These are phyloP conservation scores for Tenebrio molitor DNA, from an alignment of 1,140 invertebrate genomes.

Conservation along the genomic window DNA sequence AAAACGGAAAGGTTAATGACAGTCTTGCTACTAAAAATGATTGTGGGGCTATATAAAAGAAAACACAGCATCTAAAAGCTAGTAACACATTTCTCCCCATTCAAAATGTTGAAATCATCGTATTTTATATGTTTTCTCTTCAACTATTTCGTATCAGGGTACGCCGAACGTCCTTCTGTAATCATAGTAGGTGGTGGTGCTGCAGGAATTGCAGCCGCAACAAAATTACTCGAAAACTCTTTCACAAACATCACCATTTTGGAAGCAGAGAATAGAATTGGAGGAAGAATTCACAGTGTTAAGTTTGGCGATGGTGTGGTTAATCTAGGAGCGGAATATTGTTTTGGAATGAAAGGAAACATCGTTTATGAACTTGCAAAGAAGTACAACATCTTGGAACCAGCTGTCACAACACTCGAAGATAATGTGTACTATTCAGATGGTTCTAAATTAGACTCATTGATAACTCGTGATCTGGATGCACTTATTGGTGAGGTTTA, in stretches of 20 bases:
- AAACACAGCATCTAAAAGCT: too few relatives aligned
- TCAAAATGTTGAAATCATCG: too few relatives aligned
- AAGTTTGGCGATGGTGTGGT: conserved; percentile 73
- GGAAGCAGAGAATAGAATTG: conserved; percentile 80
- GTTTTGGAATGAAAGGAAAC: conserved; percentile 85
- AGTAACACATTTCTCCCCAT: too few relatives aligned
- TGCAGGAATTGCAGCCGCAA: conserved; percentile 72
- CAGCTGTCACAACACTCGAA: neutral
- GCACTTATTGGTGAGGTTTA: neutral
- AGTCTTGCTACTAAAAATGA: too few relatives aligned
- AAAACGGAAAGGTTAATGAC: too few relatives aligned
- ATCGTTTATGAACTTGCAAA: conserved; percentile 76
- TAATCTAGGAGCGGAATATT: conserved; percentile 89
- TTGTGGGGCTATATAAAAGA: too few relatives aligned
- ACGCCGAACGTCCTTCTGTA: too few relatives aligned
- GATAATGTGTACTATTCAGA: conserved; percentile 18
- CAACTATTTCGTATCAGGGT: too few relatives aligned
- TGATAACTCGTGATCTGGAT: neutral
- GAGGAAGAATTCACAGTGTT: conserved; percentile 76
- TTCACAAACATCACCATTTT: conserved; percentile 71
- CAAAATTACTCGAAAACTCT: conserved; percentile 68
- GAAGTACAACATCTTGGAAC: conserved; percentile 68
- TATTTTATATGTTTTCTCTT: too few relatives aligned
- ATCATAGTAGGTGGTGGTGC: conserved; percentile 72
- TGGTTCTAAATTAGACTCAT: neutral